Evolutionary conservation across 2,797 vertebrate species (phyloP).

Genomic region (Amazonetta brasiliensis): DNA sequence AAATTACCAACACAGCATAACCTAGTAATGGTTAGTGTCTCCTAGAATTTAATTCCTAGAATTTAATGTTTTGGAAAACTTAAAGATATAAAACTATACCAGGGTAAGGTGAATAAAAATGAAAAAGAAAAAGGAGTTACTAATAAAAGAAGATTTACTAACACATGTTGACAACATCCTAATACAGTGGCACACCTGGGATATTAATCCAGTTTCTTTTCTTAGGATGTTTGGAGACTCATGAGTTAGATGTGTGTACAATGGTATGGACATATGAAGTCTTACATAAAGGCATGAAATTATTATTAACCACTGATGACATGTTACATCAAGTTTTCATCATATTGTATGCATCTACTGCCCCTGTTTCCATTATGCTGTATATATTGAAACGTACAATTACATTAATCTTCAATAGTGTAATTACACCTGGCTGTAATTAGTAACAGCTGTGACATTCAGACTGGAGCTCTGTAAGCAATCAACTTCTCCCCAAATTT

Average conservation of each 20-base stretch:
- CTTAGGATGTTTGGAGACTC: neutral
- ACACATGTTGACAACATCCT: neutral
- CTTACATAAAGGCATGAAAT: neutral
- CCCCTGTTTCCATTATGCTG: neutral
- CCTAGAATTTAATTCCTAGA: neutral
- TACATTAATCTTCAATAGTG: neutral
- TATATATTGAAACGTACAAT: neutral
- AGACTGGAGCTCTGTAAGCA: neutral
- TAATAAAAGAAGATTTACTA: neutral
- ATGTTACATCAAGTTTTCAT: neutral
- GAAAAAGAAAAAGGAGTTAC: neutral
- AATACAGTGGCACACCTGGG: fast-evolving
- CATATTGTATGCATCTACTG: neutral
- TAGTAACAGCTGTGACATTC: conserved; percentile 36
- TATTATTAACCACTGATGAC: neutral
- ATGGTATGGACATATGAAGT: neutral
- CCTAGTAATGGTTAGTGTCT: neutral
- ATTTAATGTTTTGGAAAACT: neutral
- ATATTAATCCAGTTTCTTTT: neutral
- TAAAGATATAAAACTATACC: neutral
- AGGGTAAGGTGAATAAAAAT: neutral
- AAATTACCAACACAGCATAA: neutral
- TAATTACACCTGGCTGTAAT: conserved; percentile 27
- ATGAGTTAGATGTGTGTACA: neutral
- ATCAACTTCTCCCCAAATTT: neutral